Evolutionary conservation across 1,140 invertebrate species (phyloP).

Genomic region (Drosophila bipectinata): DNA sequence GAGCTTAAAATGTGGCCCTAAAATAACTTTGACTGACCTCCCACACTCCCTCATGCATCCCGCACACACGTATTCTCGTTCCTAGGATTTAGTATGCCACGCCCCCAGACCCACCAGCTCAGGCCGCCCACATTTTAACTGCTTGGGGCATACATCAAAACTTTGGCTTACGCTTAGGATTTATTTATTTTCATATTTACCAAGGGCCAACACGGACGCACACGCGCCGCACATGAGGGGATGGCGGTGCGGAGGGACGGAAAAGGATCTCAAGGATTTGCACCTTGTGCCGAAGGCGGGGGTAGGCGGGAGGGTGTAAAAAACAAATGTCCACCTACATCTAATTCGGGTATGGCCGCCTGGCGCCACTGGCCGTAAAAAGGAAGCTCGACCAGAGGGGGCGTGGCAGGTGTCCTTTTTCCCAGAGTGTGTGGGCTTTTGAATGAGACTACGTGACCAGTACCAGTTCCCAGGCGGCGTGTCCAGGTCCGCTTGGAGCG

Average conservation of each 20-base stretch:
- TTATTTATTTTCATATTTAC: slow-evolving; percentile 83
- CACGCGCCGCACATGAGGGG: slow-evolving; percentile 57
- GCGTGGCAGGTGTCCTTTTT: slow-evolving; percentile 50
- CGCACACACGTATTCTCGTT: slow-evolving; percentile 25
- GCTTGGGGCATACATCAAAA: slow-evolving; percentile 82
- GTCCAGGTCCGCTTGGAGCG: slow-evolving; percentile 52
- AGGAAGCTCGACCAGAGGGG: slow-evolving; percentile 21
- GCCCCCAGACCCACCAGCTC: slow-evolving; percentile 33
- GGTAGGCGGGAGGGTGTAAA: slow-evolving; percentile 2
- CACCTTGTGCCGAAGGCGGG: slow-evolving; percentile 47
- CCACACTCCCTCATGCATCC: slow-evolving; percentile 2
- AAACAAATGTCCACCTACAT: slow-evolving; percentile 59
- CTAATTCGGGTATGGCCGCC: slow-evolving; percentile 57
- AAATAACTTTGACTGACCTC: slow-evolving; percentile 80
- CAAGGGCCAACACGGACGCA: slow-evolving; percentile 55
- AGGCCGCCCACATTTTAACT: slow-evolving; percentile 70
- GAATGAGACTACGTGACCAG: slow-evolving; percentile 68
- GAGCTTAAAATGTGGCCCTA: slow-evolving; percentile 82
- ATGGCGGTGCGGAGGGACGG: slow-evolving; percentile 23
- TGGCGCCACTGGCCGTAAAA: slow-evolving; percentile 66
- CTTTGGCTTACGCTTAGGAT: slow-evolving; percentile 81
- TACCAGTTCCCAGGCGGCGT: slow-evolving; percentile 46
- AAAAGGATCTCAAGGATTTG: slow-evolving; percentile 82
- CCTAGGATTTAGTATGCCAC: slow-evolving; percentile 71
- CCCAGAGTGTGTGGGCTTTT: slow-evolving; percentile 46